Evolutionary conservation across 2,888 invertebrate species (phyloP), one percentile per base, ranked within the genome.

Genomic region (Dromius quadrimaculatus): DNA sequence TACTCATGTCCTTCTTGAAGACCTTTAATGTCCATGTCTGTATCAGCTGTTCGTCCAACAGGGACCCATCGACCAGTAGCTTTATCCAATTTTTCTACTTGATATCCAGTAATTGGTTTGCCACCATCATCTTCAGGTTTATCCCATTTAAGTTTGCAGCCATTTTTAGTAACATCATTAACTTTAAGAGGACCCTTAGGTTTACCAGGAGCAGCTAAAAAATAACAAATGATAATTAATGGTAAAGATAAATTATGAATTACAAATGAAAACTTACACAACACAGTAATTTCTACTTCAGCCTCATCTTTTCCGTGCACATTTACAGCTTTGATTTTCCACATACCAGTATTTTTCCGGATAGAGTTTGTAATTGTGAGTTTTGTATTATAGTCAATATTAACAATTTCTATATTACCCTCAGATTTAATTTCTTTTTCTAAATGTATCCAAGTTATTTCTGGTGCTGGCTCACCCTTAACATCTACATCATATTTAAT

Each of bases 61-160:
- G 97, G 97, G 72, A 94, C 92, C 97, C 95, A 97, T 74, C 93
- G 88, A 11, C 96, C 96, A 47, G 95, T 95, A 0, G 91, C 90
- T 74, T 92, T 91, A 83, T 98, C 98, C 73, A 96, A 86, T 81
- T 97, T 97, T 81, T 97, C 98, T 0, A 98, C 92, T 73, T 93
- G 91, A 80, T 97, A 97, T 71, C 92, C 94, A n/a, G 92, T 92
- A 15, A 95, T 88, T 8, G 95, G 95, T 82, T 93, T 93, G 77
- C 98, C 98, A 77, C 96, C 97, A 82, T 97, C 96, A 80, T 97
- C 95, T 77, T 95, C 93, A 0, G 97, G 97, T 77, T 95, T 95
- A 77, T 94, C 91, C 97, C 97, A 97, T 74, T 92, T 90, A 59
- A 97, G 85, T 79, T 95, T 95, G 82, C 94, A 94, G 64, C 94